Percentiles rank a stretch among this genome's conserved stretches.
Evolutionary conservation across 2,888 invertebrate species (phyloP).

Genomic region (Nomada ferruginata): DNA sequence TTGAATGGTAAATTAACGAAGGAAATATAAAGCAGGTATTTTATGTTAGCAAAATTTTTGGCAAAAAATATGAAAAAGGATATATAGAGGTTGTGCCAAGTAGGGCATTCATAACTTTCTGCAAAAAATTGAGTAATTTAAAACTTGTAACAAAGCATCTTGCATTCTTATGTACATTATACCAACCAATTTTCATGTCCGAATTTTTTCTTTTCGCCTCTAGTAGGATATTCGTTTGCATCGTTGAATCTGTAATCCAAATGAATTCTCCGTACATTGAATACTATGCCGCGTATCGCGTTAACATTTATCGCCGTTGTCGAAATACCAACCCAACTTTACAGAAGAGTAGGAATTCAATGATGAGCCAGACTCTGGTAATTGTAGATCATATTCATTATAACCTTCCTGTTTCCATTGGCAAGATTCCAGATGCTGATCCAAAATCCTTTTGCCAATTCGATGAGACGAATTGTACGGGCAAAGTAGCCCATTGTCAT

Average conservation of each 20-base stretch:
- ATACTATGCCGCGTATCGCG: not conserved
- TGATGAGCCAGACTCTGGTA: conserved; percentile 83
- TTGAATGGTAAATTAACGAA: conserved; percentile 37
- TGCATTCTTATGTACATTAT: conserved; percentile 16
- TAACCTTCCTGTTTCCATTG: conserved; percentile 85
- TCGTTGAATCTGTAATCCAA: conserved; percentile 80
- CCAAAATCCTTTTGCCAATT: conserved; percentile 81
- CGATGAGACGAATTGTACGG: conserved; percentile 84
- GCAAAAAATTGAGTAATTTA: conserved; percentile 79
- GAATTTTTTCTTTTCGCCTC: conserved; percentile 75
- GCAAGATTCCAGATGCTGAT: conserved; percentile 84
- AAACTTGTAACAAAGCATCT: conserved; percentile 45
- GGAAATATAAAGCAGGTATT: conserved; percentile 21
- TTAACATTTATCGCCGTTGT: too few species aligned
- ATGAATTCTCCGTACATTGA: not conserved
- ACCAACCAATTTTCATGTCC: conserved; percentile 78
- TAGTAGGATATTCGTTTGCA: conserved; percentile 81
- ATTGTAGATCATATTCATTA: conserved; percentile 81
- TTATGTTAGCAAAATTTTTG: conserved; percentile 24
- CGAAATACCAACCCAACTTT: conserved; percentile 52
- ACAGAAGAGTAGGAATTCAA: conserved; percentile 79
- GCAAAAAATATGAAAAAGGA: conserved; percentile 83
- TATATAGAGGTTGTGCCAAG: conserved; percentile 79
- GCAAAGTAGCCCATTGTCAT: conserved; percentile 81
- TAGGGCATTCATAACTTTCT: conserved; percentile 78